Base-by-base conservation (phyloP, 2,797 vertebrate genomes). In the Sebastes miniatus region DNA sequence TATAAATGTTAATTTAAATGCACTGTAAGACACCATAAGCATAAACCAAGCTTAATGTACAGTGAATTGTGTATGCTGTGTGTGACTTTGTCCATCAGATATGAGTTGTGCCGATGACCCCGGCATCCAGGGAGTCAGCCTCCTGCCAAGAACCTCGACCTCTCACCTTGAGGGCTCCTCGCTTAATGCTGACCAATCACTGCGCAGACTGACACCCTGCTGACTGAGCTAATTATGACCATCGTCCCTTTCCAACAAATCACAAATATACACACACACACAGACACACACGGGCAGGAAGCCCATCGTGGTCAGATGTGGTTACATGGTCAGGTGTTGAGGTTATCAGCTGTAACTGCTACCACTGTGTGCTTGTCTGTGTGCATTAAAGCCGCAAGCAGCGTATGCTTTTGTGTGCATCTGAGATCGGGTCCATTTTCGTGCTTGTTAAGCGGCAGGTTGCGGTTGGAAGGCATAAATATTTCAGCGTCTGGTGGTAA, bases 401-500 rank as follows among this genome's bases (percentile, higher is more conserved):
- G 25, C 24, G 50, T 39, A 11, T 61, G 73, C 62, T 22, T 74
- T 24, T 36, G 43, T 68, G 74, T 50, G 72, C 66, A 22, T 80
- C 69, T 62, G 56, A 78, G 78, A 77, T 50, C 6, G 5, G 74
- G 14, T 80, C 85, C 81, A n/a, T 73, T 81, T 88, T 57, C 61
- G 10, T 16, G 77, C 89, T 83, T 69, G 87, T 90, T 61, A 57
- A 91, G 82, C n/a, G 86, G 78, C 93, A 83, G 89, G 62, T 54
- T 90, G 94, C 0, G 73, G 91, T 92, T 31, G 69, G 81, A 76
- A 74, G 29, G 62, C 89, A 93, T 86, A 79, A 84, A 85, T 95
- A 91, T 95, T 94, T 92, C 83, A 92, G 87, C 0, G 27, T 87
- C 69, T 84, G 88, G 79, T 59, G 82, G 89, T 52, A 88, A 95